These are phyloP conservation scores for Octodon degus DNA, from an alignment of 2,113 vertebrate genomes.

Conservation along the genomic window DNA sequence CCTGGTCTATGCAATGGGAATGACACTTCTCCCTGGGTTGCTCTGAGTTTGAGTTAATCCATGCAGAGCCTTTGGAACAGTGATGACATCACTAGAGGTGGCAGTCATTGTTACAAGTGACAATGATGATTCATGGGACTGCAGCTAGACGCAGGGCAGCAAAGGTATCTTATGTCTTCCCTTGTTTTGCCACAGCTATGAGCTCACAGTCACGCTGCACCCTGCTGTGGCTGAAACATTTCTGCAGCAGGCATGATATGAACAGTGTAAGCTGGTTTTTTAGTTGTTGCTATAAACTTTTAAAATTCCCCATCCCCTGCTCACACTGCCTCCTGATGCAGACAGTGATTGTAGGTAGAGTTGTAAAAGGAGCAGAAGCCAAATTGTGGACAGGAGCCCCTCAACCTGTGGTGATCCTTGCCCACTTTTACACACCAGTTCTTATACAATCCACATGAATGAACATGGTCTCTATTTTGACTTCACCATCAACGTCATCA, in stretches of 20 bases:
- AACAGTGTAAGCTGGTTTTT: not conserved
- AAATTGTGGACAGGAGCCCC: fast-evolving
- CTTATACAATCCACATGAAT: fast-evolving
- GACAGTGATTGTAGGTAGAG: not conserved
- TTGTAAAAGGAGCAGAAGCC: not conserved
- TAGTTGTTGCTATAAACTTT: not conserved
- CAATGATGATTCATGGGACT: fast-evolving
- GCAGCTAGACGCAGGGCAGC: fast-evolving
- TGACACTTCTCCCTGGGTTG: not conserved
- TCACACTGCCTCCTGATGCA: not conserved
- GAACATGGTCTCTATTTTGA: fast-evolving
- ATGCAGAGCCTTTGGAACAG: not conserved
- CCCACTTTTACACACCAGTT: fast-evolving
- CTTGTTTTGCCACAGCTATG: not conserved
- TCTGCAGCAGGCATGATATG: not conserved
- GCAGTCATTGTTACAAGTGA: not conserved
- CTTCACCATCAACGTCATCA: not conserved
- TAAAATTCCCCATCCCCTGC: not conserved
- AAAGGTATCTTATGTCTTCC: fast-evolving
- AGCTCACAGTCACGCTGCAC: not conserved
- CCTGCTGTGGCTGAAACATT: not conserved
- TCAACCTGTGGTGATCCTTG: not conserved
- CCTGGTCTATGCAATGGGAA: not conserved
- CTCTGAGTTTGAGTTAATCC: not conserved
- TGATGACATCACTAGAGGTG: not conserved